Base-by-base conservation (phyloP, 2,797 vertebrate genomes). In the Tokudaia tokunoshimensis region DNA sequence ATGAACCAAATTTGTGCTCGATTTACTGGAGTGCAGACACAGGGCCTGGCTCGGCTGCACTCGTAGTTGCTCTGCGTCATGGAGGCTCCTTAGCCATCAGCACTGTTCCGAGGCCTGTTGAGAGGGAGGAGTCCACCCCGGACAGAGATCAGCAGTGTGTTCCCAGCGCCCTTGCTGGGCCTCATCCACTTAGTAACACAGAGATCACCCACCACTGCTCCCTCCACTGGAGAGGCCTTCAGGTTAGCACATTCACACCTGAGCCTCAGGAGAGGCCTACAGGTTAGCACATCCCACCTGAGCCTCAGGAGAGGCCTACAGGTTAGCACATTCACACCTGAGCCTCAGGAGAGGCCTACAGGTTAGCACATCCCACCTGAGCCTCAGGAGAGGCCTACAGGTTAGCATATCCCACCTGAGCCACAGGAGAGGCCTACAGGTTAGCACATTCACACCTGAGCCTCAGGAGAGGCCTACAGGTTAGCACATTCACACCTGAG, bases 51-150 rank as follows among this genome's bases (percentile, higher is more conserved):
- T 85, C 65, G 15, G 67, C 63, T 34, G 3, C 37, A 44, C 70
- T n/a, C 5, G 12, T 47, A 41, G 24, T n/a, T 78, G 19, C 67
- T 88, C 52, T 92, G 34, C 44, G 20, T 61, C 70, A 5, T 79
- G 55, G 52, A 31, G 12, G 19, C 72, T 34, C 50, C 78, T 20
- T 11, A 22, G n/a, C 26, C 4, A 17, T 29, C 34, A 3, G 31
- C n/a, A 12, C 44, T 47, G 52, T n/a, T 47, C 3, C 1, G 2
- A 7, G 20, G 24, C 24, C 74, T 24, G 0, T 1, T 26, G 34
- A 70, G 34, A n/a, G 15, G 37, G 83, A 57, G 31, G 13, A 1
- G 52, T 37, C 12, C 22, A 19, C 24, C 13, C 17, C 17, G 34
- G 67, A 26, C 2, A 7, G 61, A 44, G 72, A 6, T 47, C 4